A percentile compares a stretch with the other conserved stretches of the same genome.
Conservation (phyloP, 2,888 invertebrate genomes). For the Catocala nupta region DNA sequence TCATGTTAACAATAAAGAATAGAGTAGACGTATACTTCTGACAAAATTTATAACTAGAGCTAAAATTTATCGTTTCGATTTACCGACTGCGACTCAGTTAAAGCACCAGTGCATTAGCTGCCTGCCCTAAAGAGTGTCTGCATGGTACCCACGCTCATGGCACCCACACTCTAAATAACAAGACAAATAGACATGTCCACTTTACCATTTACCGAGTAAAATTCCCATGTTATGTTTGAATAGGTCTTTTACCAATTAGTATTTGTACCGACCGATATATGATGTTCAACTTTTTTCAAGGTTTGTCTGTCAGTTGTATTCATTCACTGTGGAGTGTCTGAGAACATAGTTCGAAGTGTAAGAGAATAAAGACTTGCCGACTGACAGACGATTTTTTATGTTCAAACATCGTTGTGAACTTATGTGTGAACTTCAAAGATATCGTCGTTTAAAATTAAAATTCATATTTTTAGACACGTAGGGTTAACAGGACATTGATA, state of each 20-base stretch:
- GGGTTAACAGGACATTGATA: conserved; percentile 48
- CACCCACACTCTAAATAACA: conserved; percentile 85
- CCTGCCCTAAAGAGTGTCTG: conserved; percentile 69
- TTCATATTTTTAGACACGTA: conserved; percentile 27
- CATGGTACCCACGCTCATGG: conserved; percentile 74
- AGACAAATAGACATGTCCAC: conserved; percentile 84
- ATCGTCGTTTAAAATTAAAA: conserved; percentile 42
- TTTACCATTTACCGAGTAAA: conserved; percentile 86
- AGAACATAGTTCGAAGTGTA: conserved; percentile 65
- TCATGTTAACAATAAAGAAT: conserved; percentile 38
- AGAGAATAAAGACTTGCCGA: conserved; percentile 68
- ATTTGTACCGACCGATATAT: conserved; percentile 82
- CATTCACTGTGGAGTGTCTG: conserved; percentile 69
- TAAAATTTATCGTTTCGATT: conserved; percentile 45
- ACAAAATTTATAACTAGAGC: conserved; percentile 46
- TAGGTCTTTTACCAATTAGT: conserved; percentile 87
- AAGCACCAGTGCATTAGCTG: conserved; percentile 62
- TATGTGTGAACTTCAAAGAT: conserved; percentile 58
- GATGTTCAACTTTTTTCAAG: conserved; percentile 68
- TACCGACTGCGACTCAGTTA: conserved; percentile 41
- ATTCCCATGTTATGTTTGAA: conserved; percentile 84
- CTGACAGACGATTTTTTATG: conserved; percentile 72
- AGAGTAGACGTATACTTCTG: conserved; percentile 34
- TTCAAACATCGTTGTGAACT: conserved; percentile 66
- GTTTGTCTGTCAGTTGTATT: conserved; percentile 73